phyloP scores from a whole-genome alignment of 2,113 vertebrate species.

The Epinephelus lanceolatus region DNA sequence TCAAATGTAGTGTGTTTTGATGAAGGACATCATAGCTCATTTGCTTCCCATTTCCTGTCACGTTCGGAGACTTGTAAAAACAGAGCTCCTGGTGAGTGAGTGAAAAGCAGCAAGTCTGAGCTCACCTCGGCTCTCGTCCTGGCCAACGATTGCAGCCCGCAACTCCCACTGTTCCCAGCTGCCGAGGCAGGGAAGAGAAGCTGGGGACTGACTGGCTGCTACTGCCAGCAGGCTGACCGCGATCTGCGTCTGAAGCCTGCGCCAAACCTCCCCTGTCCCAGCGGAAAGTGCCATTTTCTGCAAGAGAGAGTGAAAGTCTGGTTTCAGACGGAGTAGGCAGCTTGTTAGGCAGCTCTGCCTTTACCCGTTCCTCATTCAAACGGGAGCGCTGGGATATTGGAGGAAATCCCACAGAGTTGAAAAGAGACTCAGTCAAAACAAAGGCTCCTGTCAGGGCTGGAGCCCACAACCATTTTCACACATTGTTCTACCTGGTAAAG shows the following conservation, averaged over 20 bases:
- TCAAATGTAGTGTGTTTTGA: constrained; percentile 50
- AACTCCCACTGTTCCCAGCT: constrained; percentile 81
- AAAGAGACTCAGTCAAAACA: constrained; percentile 69
- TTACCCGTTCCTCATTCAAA: constrained; percentile 52
- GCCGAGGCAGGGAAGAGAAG: constrained; percentile 55
- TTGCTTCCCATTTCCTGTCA: constrained; percentile 68
- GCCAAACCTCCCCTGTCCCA: constrained; percentile 76
- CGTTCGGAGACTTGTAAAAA: constrained; percentile 66
- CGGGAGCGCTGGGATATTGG: constrained; percentile 67
- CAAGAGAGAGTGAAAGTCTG: constrained; percentile 68
- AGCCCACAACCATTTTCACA: constrained; percentile 62
- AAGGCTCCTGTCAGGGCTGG: constrained; percentile 52
- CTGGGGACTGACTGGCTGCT: constrained; percentile 60
- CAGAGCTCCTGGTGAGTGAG: constrained; percentile 62
- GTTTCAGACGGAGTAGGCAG: constrained; percentile 59
- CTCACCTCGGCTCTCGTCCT: constrained; percentile 68
- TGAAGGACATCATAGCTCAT: constrained; percentile 57
- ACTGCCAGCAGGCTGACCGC: constrained; percentile 45
- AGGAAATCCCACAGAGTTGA: constrained; percentile 72
- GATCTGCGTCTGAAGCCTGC: constrained; percentile 68
- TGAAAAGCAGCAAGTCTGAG: constrained; percentile 68
- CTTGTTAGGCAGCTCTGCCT: constrained; percentile 67
- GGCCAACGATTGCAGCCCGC: constrained; percentile 72
- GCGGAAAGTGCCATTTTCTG: constrained; percentile 77
- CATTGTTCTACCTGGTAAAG: constrained; percentile 62